Percentiles rank a stretch among this genome's conserved stretches.
Conservation (phyloP, 37 sponge, comb jelly and placozoan species). For the Chondrosia reniformis region DNA sequence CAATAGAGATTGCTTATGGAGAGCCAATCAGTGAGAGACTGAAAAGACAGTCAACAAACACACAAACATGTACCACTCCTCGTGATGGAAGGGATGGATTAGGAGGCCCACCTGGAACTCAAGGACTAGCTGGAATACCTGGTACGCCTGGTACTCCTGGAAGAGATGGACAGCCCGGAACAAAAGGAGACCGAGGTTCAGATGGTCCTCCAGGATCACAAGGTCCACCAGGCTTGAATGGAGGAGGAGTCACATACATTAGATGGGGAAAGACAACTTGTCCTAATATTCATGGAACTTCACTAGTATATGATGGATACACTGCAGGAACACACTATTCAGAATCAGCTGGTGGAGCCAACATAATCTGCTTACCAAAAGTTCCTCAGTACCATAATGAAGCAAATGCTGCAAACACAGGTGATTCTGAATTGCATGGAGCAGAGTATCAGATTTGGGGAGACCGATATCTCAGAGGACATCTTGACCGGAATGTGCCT, state of each 20-base stretch:
- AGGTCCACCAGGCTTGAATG: slow-evolving; percentile 18
- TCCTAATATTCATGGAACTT: slow-evolving; percentile 27
- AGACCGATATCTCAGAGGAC: no score
- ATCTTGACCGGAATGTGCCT: slow-evolving; percentile 37
- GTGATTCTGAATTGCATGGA: slow-evolving; percentile 18
- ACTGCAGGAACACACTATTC: slow-evolving; percentile 6
- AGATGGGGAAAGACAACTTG: slow-evolving; percentile 49
- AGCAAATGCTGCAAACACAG: not conserved
- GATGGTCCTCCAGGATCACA: slow-evolving; percentile 8
- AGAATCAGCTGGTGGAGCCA: slow-evolving; percentile 40
- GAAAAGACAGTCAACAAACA: no score
- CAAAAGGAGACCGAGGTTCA: slow-evolving; percentile 11
- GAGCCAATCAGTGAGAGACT: no score
- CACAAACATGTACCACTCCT: no score
- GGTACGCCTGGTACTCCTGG: slow-evolving; percentile 24
- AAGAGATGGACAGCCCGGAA: slow-evolving; percentile 32
- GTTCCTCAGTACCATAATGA: slow-evolving; percentile 26
- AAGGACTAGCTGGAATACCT: slow-evolving; percentile 20
- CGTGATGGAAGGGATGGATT: no score
- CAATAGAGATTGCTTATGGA: no score
- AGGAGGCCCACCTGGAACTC: slow-evolving; percentile 1
- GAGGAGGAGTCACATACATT: slow-evolving; percentile 43
- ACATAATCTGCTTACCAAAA: slow-evolving; percentile 42
- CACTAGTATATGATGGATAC: slow-evolving; percentile 28
- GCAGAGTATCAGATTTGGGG: slow-evolving; percentile 51